A percentile compares a stretch with the other conserved stretches of the same genome.
phyloP scores from a whole-genome alignment of 2,888 invertebrate genomes.

The Oxyteleia sp. region DNA sequence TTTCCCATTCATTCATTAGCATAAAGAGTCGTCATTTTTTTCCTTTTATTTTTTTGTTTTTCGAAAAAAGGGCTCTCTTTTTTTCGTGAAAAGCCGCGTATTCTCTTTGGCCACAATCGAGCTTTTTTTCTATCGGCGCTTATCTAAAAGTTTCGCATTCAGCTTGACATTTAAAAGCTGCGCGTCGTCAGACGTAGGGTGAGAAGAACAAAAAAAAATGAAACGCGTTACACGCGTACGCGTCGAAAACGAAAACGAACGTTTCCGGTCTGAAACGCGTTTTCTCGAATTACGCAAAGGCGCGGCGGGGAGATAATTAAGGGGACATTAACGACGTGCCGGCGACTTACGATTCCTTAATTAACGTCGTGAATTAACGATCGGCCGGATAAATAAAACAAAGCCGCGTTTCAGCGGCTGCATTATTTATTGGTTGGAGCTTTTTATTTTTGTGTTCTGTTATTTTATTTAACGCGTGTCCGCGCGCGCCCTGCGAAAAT shows the following conservation, averaged over 20 bases:
- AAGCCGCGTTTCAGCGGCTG: slow-evolving; percentile 1
- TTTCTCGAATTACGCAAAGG: slow-evolving; percentile 48
- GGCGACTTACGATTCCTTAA: slow-evolving; percentile 3
- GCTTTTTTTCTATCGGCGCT: slow-evolving; percentile 22
- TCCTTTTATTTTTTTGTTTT: no score
- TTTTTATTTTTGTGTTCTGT: slow-evolving; percentile 44
- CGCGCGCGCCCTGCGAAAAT: slow-evolving; percentile 20
- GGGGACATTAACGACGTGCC: slow-evolving; percentile 25
- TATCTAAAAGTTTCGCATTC: slow-evolving; percentile 46
- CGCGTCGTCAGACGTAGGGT: slow-evolving; percentile 17
- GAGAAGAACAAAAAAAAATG: slow-evolving; percentile 36
- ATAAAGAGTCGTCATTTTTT: no score
- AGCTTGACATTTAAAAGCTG: slow-evolving; percentile 52
- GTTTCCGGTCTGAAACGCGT: slow-evolving; percentile 49
- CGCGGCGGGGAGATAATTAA: slow-evolving; percentile 26
- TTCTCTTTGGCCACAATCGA: slow-evolving; percentile 46
- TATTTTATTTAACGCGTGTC: slow-evolving; percentile 43
- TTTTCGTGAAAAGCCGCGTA: no score
- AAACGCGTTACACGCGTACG: slow-evolving; percentile 38
- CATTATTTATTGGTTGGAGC: slow-evolving; percentile 30
- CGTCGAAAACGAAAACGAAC: slow-evolving; percentile 51
- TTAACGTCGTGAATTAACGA: slow-evolving; percentile 41
- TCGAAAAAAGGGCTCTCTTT: no score
- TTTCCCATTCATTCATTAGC: no score
- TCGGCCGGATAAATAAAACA: slow-evolving; percentile 25